Conservation (phyloP, 2,888 invertebrate genomes). For the Thecocarcelia acutangulata region DNA sequence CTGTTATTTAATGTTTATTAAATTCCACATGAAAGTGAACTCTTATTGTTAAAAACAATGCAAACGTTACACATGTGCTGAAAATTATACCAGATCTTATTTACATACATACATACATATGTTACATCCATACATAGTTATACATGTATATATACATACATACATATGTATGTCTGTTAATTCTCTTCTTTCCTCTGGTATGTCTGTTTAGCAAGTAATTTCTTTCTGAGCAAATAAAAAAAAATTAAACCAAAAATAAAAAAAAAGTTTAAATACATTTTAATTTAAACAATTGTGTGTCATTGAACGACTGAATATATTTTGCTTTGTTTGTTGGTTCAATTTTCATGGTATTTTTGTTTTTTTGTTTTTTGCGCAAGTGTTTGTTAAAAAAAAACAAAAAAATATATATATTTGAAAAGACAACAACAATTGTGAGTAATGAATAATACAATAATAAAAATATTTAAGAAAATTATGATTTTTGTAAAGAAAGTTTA, state of each 20-base stretch:
- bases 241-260: conserved; percentile 32
- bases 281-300: conserved; percentile 60
- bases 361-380: conserved; percentile 46
- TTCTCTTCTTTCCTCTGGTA: too few relatives aligned
- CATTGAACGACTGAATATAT: conserved; percentile 43
- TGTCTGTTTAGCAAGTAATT: conserved; percentile 28
- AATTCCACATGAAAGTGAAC: background rate
- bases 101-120: background rate
- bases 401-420: conserved; percentile 40
- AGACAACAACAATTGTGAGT: conserved; percentile 24
- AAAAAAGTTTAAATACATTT: conserved; percentile 32
- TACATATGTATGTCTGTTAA: background rate
- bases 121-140: too few relatives aligned
- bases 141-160: conserved; percentile 1
- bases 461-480: conserved; percentile 49
- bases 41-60: background rate
- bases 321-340: conserved; percentile 35
- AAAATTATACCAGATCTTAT: too few relatives aligned
- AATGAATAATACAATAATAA: conserved; percentile 34
- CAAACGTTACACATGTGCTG: conserved; percentile 2
- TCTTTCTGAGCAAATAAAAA: conserved; percentile 16
- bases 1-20: background rate
- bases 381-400: conserved; percentile 54
- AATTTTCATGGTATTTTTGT: conserved; percentile 27
- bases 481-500: conserved; percentile 55